Evolutionary conservation across 2,888 invertebrate genomes (phyloP), one percentile per base, ranked within the genome.

Genomic region (Brachypalpus laphriformis): DNA sequence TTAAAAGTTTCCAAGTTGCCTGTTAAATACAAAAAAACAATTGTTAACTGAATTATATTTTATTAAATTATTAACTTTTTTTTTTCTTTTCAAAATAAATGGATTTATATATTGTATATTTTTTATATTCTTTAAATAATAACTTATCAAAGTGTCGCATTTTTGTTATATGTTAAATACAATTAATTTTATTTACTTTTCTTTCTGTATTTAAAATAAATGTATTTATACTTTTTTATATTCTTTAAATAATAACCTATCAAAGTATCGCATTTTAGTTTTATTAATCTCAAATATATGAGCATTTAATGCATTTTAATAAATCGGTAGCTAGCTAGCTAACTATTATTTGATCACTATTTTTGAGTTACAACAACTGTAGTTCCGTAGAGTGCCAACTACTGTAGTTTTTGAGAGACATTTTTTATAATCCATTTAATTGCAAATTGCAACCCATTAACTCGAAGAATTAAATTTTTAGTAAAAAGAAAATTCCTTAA

Each of bases 311-410:
- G 45, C 49, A 49, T 20, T 45, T 45, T 18, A 45, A 45, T 18
- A 45, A 45, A 45, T 49, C 49, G 22, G 49, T 20, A 49, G 49
- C 20, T 49, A 49, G 45, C 45, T 45, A 42, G n/a, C n/a, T n/a
- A n/a, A n/a, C n/a, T n/a, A n/a, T 22, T 49, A 49, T 49, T 22
- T 49, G 49, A 22, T 20, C 49, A 49, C 11, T 49, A 49, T 45
- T 45, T 45, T 45, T 45, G 18, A 45, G 45, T 45, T 2, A 8
- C 37, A 37, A 18, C 49, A 49, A 20, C 22, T 49, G 49, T 49
- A 49, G 49, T 49, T 49, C 20, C 49, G 49, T 22, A 49, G 49
- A 49, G 49, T 49, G 49, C 49, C 42, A 49, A 49, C 20, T 49
- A 47, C 47, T 22, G 47, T 47, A 47, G 3, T 20, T 47, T 20